Percentiles rank a stretch among this genome's conserved stretches.
Conservation (phyloP, 2,888 invertebrate genomes). For the Abscondita cerata region DNA sequence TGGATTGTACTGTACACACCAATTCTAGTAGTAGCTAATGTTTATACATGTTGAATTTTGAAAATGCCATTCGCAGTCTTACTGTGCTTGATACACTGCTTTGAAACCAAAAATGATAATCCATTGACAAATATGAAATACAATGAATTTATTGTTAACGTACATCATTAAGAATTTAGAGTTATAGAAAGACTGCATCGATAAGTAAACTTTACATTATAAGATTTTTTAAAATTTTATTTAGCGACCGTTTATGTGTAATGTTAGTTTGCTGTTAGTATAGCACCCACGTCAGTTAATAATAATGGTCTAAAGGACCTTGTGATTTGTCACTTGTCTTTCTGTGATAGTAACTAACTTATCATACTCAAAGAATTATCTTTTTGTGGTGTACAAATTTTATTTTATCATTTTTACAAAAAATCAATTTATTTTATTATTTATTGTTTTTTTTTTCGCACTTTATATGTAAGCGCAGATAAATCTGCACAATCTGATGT, state of each 20-base stretch:
- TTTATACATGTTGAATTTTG: slow-evolving; percentile 53
- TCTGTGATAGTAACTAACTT: slow-evolving; percentile 43
- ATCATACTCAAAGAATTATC: slow-evolving; percentile 20
- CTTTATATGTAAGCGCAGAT: slow-evolving; percentile 8
- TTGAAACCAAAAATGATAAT: slow-evolving; percentile 56
- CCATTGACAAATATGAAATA: slow-evolving; percentile 60
- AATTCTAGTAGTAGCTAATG: slow-evolving; percentile 52
- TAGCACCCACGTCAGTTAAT: slow-evolving; percentile 57
- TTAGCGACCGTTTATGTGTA: slow-evolving; percentile 52
- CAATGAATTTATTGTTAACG: slow-evolving; percentile 61
- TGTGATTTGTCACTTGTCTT: slow-evolving; percentile 41
- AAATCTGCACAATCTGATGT: slow-evolving; percentile 46
- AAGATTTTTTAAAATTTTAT: slow-evolving; percentile 51
- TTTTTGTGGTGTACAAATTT: slow-evolving; percentile 16
- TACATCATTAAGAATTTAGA: slow-evolving; percentile 55
- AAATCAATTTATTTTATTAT: slow-evolving; percentile 20
- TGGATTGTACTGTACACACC: slow-evolving; percentile 51
- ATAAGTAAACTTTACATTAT: slow-evolving; percentile 56
- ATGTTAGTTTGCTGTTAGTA: slow-evolving; percentile 53
- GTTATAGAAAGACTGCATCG: slow-evolving; percentile 59
- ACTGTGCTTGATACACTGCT: slow-evolving; percentile 55
- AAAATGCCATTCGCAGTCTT: slow-evolving; percentile 49
- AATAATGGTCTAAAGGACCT: slow-evolving; percentile 29
- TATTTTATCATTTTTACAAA: slow-evolving; percentile 21
- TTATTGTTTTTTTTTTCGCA: slow-evolving; percentile 20